Evolutionary conservation across 1,140 invertebrate genomes (phyloP), one percentile per base, ranked within the genome.

Genomic region (Drosophila repletoides): DNA sequence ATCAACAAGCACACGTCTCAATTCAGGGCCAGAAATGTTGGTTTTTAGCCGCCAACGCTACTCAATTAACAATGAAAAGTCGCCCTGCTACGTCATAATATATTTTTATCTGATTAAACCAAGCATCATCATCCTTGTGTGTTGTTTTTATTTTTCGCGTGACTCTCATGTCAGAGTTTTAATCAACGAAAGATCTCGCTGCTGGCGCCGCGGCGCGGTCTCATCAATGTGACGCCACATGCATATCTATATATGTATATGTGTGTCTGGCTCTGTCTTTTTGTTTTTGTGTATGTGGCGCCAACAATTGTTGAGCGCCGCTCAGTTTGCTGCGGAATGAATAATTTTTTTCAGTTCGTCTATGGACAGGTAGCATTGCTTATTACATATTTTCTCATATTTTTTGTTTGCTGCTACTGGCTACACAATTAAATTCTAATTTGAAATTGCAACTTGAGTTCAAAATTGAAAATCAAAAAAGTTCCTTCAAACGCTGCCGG

Each of bases 61-160:
- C 70, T 86, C 77, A 84, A 83, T 84, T 84, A 83, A 84, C 80
- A 84, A 84, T 75, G 71, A 84, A 75, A 86, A 79, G 74, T 84
- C 75, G 71, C 66, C 56, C 71, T 79, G 74, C 70, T 75, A 84
- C 80, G 79, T 84, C 80, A 84, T 84, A 84, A 84, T 79, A 79
- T 83, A 84, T 79, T 84, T 84, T 72, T 83, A 76, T 83, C 76
- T 81, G 76, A 81, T 83, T 81, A 81, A 56, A 9, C 33, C 49
- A 60, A 49, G 49, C 70, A 52, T 33, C 75, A 58, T 68, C 64
- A 69, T 79, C 70, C 60, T 77, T 59, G 58, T n/a, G 53, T 70
- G 38, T 49, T 65, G 65, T 48, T 4, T 69, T n/a, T 55, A 41
- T 63, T 60, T 76, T 81, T 83, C 58, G 77, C 77, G 72, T 81